phyloP scores from a whole-genome alignment of 2,797 vertebrate genomes.

The Enteromius fasciolatus region DNA sequence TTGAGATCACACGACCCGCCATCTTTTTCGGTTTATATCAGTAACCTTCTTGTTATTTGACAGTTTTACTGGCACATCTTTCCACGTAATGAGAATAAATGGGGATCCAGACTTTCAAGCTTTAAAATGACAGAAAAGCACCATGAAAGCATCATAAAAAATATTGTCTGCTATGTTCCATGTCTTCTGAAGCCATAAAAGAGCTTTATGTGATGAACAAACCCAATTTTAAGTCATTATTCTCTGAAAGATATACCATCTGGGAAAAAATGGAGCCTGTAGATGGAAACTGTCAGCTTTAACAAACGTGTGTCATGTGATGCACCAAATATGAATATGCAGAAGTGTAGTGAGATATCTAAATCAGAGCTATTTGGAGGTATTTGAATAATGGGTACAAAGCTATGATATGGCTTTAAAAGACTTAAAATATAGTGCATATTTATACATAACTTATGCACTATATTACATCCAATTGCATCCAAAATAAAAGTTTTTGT shows the following conservation, averaged over 20 bases:
- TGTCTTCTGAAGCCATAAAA: constrained; percentile 20
- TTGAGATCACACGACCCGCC: neutral
- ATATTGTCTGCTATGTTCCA: neutral
- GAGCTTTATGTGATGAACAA: constrained; percentile 14
- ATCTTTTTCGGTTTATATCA: neutral
- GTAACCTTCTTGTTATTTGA: constrained; percentile 1
- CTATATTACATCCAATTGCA: too few relatives aligned
- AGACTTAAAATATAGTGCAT: neutral
- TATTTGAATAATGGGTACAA: neutral
- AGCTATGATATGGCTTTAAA: neutral
- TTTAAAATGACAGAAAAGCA: constrained; percentile 21
- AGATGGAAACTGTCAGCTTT: constrained; percentile 1
- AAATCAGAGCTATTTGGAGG: neutral
- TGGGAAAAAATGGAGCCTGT: neutral
- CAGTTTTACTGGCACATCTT: constrained; percentile 22
- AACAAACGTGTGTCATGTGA: neutral
- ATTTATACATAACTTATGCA: neutral
- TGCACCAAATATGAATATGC: constrained; percentile 6
- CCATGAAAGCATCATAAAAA: neutral
- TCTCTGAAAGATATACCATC: neutral
- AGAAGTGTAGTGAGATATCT: neutral
- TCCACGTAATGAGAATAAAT: constrained; percentile 7
- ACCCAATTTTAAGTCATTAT: constrained; percentile 15
- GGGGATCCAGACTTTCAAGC: neutral
- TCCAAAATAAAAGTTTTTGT: too few relatives aligned